phyloP scores from a whole-genome alignment of 2,888 invertebrate genomes.

The Aporophyla nigra region DNA sequence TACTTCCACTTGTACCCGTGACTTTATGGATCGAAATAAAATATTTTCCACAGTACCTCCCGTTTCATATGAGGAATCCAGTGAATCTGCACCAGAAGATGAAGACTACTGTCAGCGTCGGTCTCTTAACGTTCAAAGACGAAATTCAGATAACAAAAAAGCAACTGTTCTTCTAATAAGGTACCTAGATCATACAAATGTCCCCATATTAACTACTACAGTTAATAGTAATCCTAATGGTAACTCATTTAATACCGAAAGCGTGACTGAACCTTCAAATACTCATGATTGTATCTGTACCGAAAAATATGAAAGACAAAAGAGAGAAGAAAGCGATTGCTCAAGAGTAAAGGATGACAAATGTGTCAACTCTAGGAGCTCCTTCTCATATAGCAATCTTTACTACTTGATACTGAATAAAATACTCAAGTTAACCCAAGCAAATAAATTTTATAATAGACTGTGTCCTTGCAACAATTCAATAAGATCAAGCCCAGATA shows the following conservation, averaged over 20 bases:
- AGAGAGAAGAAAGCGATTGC: slow-evolving; percentile 63
- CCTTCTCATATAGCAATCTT: slow-evolving; percentile 49
- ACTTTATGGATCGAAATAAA: slow-evolving; percentile 83
- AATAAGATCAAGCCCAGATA: slow-evolving; percentile 38
- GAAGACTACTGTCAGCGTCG: slow-evolving; percentile 87
- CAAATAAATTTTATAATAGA: slow-evolving; percentile 20
- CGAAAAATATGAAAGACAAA: slow-evolving; percentile 65
- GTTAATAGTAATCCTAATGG: not conserved
- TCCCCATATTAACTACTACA: not conserved
- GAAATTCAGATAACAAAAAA: slow-evolving; percentile 70
- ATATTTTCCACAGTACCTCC: slow-evolving; percentile 63
- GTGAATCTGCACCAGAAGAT: slow-evolving; percentile 66
- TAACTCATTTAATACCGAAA: not conserved
- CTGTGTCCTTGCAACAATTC: slow-evolving; percentile 62
- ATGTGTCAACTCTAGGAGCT: slow-evolving; percentile 18
- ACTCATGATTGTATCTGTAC: slow-evolving; percentile 66
- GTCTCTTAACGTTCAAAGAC: slow-evolving; percentile 77
- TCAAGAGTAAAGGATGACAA: slow-evolving; percentile 7
- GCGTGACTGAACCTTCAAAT: slow-evolving; percentile 30
- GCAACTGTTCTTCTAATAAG: not conserved
- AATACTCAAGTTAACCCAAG: slow-evolving; percentile 38
- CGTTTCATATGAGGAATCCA: slow-evolving; percentile 30
- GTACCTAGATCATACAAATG: slow-evolving; percentile 26
- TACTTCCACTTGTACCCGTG: slow-evolving; percentile 86
- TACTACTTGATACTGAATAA: slow-evolving; percentile 56